Conservation (phyloP, 2,888 invertebrate species). For the Deladenus siricidicola region DNA sequence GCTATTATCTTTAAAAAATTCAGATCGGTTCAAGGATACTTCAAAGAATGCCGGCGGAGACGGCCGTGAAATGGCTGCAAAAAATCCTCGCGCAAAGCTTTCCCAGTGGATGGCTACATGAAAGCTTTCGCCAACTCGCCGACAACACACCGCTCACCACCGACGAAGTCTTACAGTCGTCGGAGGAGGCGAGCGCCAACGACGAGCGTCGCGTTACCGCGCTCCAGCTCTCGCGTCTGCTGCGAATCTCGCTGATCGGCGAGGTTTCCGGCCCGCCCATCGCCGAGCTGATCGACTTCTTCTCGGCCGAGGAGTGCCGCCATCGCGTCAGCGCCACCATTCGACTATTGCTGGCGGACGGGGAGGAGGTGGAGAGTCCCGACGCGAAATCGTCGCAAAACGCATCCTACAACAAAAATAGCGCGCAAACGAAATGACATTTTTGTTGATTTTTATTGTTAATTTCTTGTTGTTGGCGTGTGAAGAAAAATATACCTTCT, state of each 20-base stretch:
- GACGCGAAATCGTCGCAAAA: neutral
- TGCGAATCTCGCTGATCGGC: constrained; percentile 39
- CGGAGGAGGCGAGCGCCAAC: too few relatives aligned
- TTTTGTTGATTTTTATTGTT: too few relatives aligned
- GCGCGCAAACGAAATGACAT: too few relatives aligned
- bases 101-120: neutral
- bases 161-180: too few relatives aligned
- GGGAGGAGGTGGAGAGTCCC: constrained; percentile 32
- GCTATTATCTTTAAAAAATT: too few relatives aligned
- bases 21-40: too few relatives aligned
- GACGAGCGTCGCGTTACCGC: neutral
- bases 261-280: constrained; percentile 45
- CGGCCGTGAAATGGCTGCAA: neutral
- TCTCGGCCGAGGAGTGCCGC: constrained; percentile 33
- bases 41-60: neutral
- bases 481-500: too few relatives aligned
- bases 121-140: neutral
- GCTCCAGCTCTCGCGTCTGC: too few relatives aligned
- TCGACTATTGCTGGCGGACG: too few relatives aligned
- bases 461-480: too few relatives aligned
- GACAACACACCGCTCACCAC: neutral
- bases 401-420: neutral
- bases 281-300: constrained; percentile 41
- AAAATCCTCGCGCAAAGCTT: neutral
- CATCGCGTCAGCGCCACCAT: constrained; percentile 1